Evolutionary conservation across 2,113 vertebrate species (phyloP).

Genomic region (Aramus guarauna): DNA sequence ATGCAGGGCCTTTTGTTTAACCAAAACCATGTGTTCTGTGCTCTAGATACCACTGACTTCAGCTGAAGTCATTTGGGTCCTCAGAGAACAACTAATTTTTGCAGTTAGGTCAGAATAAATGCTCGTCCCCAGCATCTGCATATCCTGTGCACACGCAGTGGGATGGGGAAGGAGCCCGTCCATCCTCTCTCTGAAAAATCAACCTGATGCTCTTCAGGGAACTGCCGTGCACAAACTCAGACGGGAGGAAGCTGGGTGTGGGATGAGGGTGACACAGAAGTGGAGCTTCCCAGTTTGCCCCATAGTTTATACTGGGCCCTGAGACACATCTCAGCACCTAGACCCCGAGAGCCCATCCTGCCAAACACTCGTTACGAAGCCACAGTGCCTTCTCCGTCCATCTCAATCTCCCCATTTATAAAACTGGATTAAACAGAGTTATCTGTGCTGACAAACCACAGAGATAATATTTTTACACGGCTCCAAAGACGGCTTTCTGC

Average conservation of each 20-base stretch:
- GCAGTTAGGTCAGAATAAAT: neutral
- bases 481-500: neutral
- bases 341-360: accelerated
- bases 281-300: neutral
- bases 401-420: neutral
- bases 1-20: constrained; percentile 13
- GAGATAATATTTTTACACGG: neutral
- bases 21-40: neutral
- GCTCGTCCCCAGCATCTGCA: no score
- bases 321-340: neutral
- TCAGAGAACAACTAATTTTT: neutral
- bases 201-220: neutral
- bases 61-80: neutral
- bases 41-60: neutral
- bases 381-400: accelerated
- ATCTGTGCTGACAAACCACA: neutral
- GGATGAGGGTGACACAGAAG: no score
- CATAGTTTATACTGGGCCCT: accelerated
- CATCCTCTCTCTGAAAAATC: neutral
- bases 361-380: neutral
- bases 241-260: accelerated
- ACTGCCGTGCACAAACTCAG: neutral
- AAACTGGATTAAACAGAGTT: accelerated
- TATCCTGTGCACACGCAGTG: no score
- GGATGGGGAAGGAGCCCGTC: neutral